phyloP scores from a whole-genome alignment of 2,888 invertebrate species.

The Caenorhabditis sinica region DNA sequence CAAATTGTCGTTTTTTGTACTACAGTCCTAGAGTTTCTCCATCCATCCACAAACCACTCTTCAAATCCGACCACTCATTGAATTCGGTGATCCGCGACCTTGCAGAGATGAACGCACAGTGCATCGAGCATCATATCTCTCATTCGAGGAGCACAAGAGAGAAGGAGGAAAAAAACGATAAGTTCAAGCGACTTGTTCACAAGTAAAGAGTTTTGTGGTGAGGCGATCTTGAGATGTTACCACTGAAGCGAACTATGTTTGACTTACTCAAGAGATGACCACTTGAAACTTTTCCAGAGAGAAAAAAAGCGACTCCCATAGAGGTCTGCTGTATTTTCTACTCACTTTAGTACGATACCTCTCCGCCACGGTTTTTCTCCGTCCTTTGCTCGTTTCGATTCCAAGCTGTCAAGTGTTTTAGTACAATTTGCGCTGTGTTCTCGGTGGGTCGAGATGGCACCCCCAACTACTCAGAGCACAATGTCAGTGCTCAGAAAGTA shows the following conservation, averaged over 20 bases:
- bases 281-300: conserved; percentile 64
- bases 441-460: conserved; percentile 42
- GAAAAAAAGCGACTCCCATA: conserved; percentile 10
- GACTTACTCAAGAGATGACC: conserved; percentile 70
- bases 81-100: conserved; percentile 62
- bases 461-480: conserved; percentile 46
- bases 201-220: conserved; percentile 50
- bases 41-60: conserved; percentile 44
- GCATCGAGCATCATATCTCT: conserved; percentile 48
- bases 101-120: conserved; percentile 61
- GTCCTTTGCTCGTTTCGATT: conserved; percentile 56
- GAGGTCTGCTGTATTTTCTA: conserved; percentile 40
- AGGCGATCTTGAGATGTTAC: conserved; percentile 58
- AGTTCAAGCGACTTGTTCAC: conserved; percentile 66
- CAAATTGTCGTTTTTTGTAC: conserved; percentile 58
- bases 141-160: conserved; percentile 26
- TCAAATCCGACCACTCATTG: conserved; percentile 61
- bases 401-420: conserved; percentile 64
- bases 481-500: conserved; percentile 25
- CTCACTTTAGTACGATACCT: conserved; percentile 49
- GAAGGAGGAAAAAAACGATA: conserved; percentile 30
- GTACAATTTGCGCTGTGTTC: conserved; percentile 55
- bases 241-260: conserved; percentile 65
- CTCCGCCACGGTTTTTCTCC: neutral
- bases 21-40: conserved; percentile 49